Percentiles rank a stretch among this genome's conserved stretches.
Conservation (phyloP, 2,888 invertebrate genomes). For the Drosophila prostipennis region DNA sequence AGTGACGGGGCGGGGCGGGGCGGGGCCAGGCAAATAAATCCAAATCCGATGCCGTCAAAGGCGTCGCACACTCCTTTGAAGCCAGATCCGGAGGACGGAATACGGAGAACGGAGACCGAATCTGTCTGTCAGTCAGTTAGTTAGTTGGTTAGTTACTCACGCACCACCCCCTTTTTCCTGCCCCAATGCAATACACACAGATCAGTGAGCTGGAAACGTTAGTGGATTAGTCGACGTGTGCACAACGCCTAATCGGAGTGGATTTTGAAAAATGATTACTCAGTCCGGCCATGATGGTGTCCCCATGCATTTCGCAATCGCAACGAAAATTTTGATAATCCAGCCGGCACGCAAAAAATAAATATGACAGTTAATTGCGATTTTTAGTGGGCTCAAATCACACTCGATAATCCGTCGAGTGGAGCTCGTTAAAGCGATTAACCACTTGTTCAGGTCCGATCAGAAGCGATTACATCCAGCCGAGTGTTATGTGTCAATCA, state of each 20-base stretch:
- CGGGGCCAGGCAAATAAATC: conserved; percentile 4
- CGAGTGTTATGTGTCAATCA: conserved; percentile 35
- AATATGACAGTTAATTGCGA: conserved; percentile 43
- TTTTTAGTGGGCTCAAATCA: conserved; percentile 21
- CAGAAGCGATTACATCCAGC: conserved; percentile 14
- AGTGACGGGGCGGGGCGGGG: conserved; percentile 22
- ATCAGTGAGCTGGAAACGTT: conserved; percentile 67
- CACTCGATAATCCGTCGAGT: conserved; percentile 21
- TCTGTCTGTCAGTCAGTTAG: conserved; percentile 67
- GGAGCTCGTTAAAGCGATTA: conserved; percentile 42
- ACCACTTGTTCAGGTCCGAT: conserved; percentile 36
- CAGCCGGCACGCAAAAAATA: conserved; percentile 10
- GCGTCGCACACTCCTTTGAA: conserved; percentile 71
- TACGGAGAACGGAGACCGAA: conserved; percentile 45
- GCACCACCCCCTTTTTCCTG: conserved; percentile 1
- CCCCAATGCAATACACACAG: conserved; percentile 48
- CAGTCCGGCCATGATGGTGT: conserved; percentile 35
- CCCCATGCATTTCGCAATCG: conserved; percentile 36
- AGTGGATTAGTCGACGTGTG: conserved; percentile 59
- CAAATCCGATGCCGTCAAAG: conserved; percentile 69
- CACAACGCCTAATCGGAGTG: conserved; percentile 67
- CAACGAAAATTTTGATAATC: conserved; percentile 44
- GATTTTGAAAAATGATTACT: conserved; percentile 64
- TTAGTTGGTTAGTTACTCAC: conserved; percentile 52
- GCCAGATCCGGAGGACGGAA: conserved; percentile 40